phyloP scores from a whole-genome alignment of 2,113 vertebrate genomes.

The Indicator maculatus region DNA sequence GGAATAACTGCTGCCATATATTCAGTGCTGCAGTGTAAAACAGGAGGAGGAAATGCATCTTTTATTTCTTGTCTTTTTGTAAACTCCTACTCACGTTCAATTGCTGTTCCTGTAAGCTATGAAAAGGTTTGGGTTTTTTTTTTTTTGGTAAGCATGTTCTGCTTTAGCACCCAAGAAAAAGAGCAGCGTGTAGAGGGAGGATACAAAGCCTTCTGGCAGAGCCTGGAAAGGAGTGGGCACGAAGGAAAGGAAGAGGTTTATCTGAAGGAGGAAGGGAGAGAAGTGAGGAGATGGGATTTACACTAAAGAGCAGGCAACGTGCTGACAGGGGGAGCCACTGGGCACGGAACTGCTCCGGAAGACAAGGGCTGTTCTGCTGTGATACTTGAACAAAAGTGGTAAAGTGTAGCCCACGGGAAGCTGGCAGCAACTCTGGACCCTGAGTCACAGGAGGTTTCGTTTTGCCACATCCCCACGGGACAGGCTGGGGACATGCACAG shows the following conservation, averaged over 20 bases:
- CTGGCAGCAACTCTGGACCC: neutral
- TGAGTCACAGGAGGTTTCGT: neutral
- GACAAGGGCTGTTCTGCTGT: neutral
- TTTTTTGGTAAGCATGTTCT: neutral
- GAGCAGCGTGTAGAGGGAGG: neutral
- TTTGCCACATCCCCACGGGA: neutral
- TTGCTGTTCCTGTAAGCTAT: neutral
- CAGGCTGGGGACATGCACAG: rapidly evolving
- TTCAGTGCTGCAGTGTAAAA: slow-evolving; percentile 4
- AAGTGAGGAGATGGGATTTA: slow-evolving; percentile 12
- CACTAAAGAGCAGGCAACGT: neutral
- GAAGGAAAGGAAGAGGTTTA: neutral
- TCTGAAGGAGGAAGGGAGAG: neutral
- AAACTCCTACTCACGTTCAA: slow-evolving; percentile 24
- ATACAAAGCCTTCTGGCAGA: neutral
- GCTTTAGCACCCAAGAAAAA: neutral
- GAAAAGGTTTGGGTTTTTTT: slow-evolving; percentile 9
- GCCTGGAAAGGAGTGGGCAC: neutral
- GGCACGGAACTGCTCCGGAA: neutral
- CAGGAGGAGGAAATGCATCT: neutral
- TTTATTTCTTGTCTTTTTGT: slow-evolving; percentile 37
- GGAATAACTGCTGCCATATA: neutral
- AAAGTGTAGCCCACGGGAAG: neutral
- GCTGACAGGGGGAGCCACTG: neutral
- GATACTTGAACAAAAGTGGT: neutral